Conservation (phyloP, 2,797 vertebrate species). For the Chrysocyon brachyurus region DNA sequence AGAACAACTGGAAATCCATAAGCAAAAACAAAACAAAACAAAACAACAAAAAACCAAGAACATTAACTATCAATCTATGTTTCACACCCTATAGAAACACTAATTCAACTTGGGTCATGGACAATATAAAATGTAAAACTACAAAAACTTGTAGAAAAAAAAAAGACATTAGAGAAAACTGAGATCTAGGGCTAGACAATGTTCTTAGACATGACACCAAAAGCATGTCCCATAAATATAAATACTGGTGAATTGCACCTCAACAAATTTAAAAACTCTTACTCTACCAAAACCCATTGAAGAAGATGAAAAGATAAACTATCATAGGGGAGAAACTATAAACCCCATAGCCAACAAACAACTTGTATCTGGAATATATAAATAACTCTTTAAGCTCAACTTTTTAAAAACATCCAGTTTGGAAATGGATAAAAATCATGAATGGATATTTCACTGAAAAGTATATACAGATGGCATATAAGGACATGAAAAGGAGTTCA, state of each 20-base stretch:
- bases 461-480: background rate
- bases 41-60: background rate
- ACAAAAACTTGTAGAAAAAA: background rate
- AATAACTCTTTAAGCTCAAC: background rate
- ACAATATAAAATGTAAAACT: background rate
- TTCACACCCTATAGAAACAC: background rate
- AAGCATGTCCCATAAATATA: background rate
- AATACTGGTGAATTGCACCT: background rate
- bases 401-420: background rate
- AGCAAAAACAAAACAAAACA: background rate
- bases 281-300: background rate
- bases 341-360: background rate
- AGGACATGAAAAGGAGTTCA: background rate
- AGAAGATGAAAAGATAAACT: background rate
- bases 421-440: background rate
- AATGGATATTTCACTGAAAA: background rate
- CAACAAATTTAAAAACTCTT: background rate
- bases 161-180: background rate
- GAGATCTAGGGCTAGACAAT: background rate
- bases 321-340: background rate
- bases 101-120: background rate
- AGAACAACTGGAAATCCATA: background rate
- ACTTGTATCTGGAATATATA: background rate
- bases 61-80: background rate
- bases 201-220: background rate